A percentile compares a stretch with the other conserved stretches of the same genome.
These are phyloP conservation scores for Taxidea taxus DNA, from an alignment of 2,113 vertebrate species.

Conservation along the genomic window DNA sequence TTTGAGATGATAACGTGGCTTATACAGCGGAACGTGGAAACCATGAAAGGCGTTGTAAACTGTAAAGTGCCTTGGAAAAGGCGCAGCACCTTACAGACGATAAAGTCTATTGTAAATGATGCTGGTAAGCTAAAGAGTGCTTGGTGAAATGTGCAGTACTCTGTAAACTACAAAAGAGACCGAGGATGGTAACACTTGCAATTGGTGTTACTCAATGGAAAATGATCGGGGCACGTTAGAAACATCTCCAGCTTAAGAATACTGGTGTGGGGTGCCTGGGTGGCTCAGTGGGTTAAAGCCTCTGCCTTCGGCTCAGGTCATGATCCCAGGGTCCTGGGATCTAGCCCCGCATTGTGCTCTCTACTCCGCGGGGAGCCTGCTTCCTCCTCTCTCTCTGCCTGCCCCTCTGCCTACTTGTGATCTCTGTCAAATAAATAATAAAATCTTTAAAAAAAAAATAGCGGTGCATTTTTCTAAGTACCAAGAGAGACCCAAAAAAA, in stretches of 20 bases:
- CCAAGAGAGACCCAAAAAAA: background rate
- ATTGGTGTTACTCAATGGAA: background rate
- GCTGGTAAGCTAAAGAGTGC: background rate
- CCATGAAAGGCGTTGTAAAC: background rate
- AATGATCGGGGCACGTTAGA: background rate
- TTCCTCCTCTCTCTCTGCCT: too few species aligned
- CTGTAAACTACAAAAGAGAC: constrained; percentile 33
- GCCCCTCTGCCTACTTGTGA: too few species aligned
- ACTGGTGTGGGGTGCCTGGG: too few species aligned
- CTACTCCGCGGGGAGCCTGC: too few species aligned
- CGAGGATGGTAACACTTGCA: background rate
- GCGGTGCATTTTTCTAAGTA: background rate
- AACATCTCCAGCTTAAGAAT: constrained; percentile 32
- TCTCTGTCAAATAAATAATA: too few species aligned
- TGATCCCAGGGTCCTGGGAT: too few species aligned
- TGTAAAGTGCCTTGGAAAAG: background rate
- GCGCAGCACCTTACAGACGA: background rate
- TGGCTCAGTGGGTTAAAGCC: too few species aligned
- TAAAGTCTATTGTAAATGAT: background rate
- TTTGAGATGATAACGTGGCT: constrained; percentile 28
- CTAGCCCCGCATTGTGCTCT: too few species aligned
- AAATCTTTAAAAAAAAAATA: constrained; percentile 3
- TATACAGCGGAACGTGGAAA: background rate
- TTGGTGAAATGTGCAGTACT: background rate
- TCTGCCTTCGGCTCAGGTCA: too few species aligned